Base-by-base conservation (phyloP, 2,888 invertebrate species). In the Ophion ellenae region DNA sequence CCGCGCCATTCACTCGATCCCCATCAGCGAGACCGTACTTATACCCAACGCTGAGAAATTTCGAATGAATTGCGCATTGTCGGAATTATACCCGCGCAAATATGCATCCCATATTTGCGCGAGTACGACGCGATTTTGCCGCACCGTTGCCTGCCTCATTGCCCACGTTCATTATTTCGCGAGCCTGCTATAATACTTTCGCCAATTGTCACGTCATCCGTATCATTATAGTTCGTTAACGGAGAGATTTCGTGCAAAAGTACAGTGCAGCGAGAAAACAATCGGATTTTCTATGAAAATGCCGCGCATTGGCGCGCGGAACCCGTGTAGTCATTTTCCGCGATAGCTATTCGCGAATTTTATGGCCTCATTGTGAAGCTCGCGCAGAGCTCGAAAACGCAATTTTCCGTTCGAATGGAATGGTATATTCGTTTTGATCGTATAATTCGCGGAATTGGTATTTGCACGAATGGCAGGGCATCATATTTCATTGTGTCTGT, bases 1-100 rank as follows among this genome's bases (percentile, higher is more conserved):
- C 75, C 64, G 63, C 47, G 59, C 59, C 20, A 36, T 28, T 77
- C 67, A 73, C 73, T 40, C 40, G 40, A 40, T 40, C 40, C 40
- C 45, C 66, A 76, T 69, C 61, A 20, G 11, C 40, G 63, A 57
- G 32, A 64, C 47, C 32, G 63, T 76, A 32, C 47, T 64, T 40
- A 63, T 20, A 24, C 61, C 61, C 36, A 45, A 47, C 75, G 32
- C 24, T 45, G 32, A 76, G 64, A 76, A 53, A 66, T 53, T 66
- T 76, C n/a, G n/a, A 69, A 20, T 45, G 69, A 45, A 45, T 20
- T 20, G 11, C 45, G 36, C 17, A 17, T 53, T 53, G 53, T 53
- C 17, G 53, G 53, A 53, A 53, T 53, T 53, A 5, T 17, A 40
- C 40, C 40, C 14, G 14, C 3, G 53, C 14, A 53, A 53, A 14